Conservation (phyloP, 2,113 vertebrate genomes). For the Papio anubis region DNA sequence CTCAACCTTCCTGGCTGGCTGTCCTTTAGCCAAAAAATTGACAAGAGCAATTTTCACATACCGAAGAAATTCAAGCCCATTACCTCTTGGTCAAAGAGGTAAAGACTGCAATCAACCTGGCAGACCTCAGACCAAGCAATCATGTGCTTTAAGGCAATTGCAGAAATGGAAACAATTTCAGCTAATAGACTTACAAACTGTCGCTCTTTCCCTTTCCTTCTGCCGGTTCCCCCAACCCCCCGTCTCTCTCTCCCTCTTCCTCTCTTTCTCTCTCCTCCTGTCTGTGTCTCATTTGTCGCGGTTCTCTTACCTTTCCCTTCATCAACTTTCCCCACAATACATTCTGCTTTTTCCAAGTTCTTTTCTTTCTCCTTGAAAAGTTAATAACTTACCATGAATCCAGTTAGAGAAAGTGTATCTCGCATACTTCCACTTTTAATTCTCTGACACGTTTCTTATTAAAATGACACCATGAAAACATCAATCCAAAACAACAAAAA, state of each 20-base stretch:
- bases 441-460: background rate
- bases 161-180: background rate
- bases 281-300: no score
- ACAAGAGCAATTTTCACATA: constrained; percentile 16
- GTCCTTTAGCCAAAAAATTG: constrained; percentile 2
- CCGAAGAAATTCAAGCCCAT: background rate
- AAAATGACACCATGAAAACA: background rate
- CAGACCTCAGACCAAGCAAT: constrained; percentile 13
- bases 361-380: constrained; percentile 21
- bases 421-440: background rate
- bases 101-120: background rate
- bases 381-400: background rate
- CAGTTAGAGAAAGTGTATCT: background rate
- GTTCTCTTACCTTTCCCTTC: background rate
- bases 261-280: no score
- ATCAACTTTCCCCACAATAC: background rate
- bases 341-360: background rate
- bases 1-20: background rate
- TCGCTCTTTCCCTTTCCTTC: background rate
- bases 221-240: no score
- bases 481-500: background rate
- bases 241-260: no score
- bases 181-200: background rate
- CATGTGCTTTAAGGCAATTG: background rate
- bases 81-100: constrained; percentile 35